Evolutionary conservation across 2,113 vertebrate species (phyloP).

Genomic region (Dolichotis patagonum): DNA sequence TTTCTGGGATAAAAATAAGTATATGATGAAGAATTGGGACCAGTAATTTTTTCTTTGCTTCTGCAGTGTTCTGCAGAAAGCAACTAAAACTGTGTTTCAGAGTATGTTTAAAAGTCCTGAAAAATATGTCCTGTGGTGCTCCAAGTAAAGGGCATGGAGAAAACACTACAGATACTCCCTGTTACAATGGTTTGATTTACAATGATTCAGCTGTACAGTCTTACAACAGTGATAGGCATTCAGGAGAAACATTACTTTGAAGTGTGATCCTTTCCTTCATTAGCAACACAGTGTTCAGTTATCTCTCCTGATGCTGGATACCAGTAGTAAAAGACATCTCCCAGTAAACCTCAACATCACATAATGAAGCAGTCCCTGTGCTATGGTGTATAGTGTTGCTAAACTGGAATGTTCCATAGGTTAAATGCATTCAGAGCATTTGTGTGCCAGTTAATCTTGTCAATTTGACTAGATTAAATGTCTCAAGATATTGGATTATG

Average conservation of each 20-base stretch:
- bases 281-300: not conserved
- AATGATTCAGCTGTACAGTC: not conserved
- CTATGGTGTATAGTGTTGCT: not conserved
- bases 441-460: not conserved
- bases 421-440: not conserved
- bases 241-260: not conserved
- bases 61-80: not conserved
- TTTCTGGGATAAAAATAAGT: conserved; percentile 13
- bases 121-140: not conserved
- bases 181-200: not conserved
- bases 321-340: not conserved
- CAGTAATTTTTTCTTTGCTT: not conserved
- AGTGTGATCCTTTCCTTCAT: too few species aligned
- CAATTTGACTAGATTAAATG: not conserved
- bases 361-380: not conserved
- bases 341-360: not conserved
- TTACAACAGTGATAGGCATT: not conserved
- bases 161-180: not conserved
- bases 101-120: not conserved
- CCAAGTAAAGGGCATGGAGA: not conserved
- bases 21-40: not conserved
- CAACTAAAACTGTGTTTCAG: not conserved
- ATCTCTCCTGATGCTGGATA: not conserved
- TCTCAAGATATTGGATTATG: not conserved
- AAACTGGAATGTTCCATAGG: not conserved